These are phyloP conservation scores for Stenoptilia bipunctidactyla DNA, from an alignment of 2,888 invertebrate species.

Conservation along the genomic window DNA sequence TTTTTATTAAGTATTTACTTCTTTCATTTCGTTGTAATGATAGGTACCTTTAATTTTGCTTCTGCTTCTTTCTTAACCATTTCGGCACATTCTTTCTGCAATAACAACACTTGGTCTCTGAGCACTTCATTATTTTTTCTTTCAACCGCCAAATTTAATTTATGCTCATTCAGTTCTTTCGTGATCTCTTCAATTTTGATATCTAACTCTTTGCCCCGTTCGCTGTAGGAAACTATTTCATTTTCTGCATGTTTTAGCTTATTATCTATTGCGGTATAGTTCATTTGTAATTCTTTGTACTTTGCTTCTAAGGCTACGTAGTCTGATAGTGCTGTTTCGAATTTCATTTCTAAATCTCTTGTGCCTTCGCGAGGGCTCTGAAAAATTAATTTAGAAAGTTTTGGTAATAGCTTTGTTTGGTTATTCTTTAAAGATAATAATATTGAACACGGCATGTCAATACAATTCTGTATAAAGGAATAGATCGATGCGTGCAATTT, in stretches of 20 bases:
- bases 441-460: too few species aligned
- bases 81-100: slow-evolving; percentile 40
- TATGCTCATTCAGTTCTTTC: slow-evolving; percentile 36
- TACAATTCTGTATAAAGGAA: too few species aligned
- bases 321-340: slow-evolving; percentile 61
- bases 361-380: slow-evolving; percentile 36
- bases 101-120: slow-evolving; percentile 30
- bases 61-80: slow-evolving; percentile 46
- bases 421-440: too few species aligned
- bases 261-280: slow-evolving; percentile 27
- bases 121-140: slow-evolving; percentile 43
- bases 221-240: slow-evolving; percentile 54
- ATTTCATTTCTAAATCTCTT: slow-evolving; percentile 68
- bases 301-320: slow-evolving; percentile 61
- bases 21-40: too few species aligned
- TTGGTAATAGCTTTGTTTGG: too few species aligned
- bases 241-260: slow-evolving; percentile 45
- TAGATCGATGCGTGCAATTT: too few species aligned
- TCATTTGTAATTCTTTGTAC: slow-evolving; percentile 34
- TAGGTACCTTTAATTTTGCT: slow-evolving; percentile 49
- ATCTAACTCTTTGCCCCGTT: slow-evolving; percentile 39
- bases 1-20: too few species aligned
- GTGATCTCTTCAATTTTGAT: slow-evolving; percentile 28
- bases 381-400: too few species aligned
- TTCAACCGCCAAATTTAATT: slow-evolving; percentile 40